Evolutionary conservation across 2,888 invertebrate genomes (phyloP), one percentile per base, ranked within the genome.

Genomic region (Hirtodrosophila cameraria): DNA sequence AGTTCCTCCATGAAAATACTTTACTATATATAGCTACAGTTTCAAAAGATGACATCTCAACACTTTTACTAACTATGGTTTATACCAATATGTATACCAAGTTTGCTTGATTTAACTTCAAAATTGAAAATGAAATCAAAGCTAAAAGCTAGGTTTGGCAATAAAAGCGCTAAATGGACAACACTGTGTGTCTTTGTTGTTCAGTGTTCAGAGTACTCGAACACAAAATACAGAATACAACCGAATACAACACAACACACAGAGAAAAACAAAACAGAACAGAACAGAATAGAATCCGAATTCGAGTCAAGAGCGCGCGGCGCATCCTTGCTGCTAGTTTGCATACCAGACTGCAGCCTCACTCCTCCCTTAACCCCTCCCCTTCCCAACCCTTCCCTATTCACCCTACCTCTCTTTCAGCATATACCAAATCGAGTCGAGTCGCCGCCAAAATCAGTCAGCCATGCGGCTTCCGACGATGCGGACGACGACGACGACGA

Each of bases 251-350:
- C 9, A n/a, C n/a, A n/a, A n/a, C n/a, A n/a, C n/a, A n/a, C n/a
- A 30, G 55, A 57, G 50, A 49, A 61, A 18, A 55, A 48, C 35
- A 46, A 28, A 41, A 45, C 28, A 18, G 41, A 49, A 42, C 28
- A 27, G 46, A 45, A 39, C 39, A 18, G 16, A 36, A 49, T 35
- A 52, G 59, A 52, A 31, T 46, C 23, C 38, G 59, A 52, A 31
- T 46, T 18, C 38, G 49, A 62, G 48, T 57, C 43, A 53, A 55
- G 57, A 53, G 58, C 54, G 58, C 54, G 38, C 31, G 53, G 57
- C 64, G 63, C 55, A 72, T 77, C 86, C 84, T 86, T 86, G 86
- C 86, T 68, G 84, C 83, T 84, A 81, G 84, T 84, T 84, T 84
- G 83, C 83, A 83, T 83, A 83, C 82, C 85, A 82, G 68, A 71